Evolutionary conservation across 2,113 vertebrate genomes (phyloP).

Genomic region (Channa argus): DNA sequence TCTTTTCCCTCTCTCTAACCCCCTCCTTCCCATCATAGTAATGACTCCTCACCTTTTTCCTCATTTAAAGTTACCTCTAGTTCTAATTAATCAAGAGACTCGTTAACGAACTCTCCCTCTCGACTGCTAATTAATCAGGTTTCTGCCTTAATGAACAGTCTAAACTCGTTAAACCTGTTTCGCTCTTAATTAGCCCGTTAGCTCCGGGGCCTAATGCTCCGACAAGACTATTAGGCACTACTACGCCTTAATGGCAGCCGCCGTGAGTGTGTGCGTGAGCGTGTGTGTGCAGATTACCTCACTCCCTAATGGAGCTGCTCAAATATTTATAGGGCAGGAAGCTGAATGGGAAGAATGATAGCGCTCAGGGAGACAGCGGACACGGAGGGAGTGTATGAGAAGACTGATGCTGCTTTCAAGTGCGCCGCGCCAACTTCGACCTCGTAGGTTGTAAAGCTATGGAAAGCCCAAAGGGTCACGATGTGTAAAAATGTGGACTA

Average conservation of each 20-base stretch:
- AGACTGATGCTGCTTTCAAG: slow-evolving; percentile 69
- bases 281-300: slow-evolving; percentile 65
- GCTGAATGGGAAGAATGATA: slow-evolving; percentile 67
- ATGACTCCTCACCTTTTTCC: slow-evolving; percentile 62
- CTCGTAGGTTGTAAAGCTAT: slow-evolving; percentile 36
- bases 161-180: slow-evolving; percentile 78
- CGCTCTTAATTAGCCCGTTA: slow-evolving; percentile 72
- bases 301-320: slow-evolving; percentile 72
- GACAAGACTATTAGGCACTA: slow-evolving; percentile 66
- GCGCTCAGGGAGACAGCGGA: slow-evolving; percentile 64
- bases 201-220: slow-evolving; percentile 55
- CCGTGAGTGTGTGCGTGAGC: slow-evolving; percentile 45
- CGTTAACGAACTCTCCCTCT: slow-evolving; percentile 60
- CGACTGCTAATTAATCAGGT: slow-evolving; percentile 73
- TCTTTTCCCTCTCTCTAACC: too few species aligned
- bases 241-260: slow-evolving; percentile 42
- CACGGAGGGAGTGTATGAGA: slow-evolving; percentile 49
- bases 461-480: slow-evolving; percentile 48
- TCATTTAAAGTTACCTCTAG: slow-evolving; percentile 61
- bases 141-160: slow-evolving; percentile 72
- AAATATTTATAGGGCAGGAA: slow-evolving; percentile 80
- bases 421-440: slow-evolving; percentile 38
- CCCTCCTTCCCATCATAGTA: slow-evolving; percentile 6
- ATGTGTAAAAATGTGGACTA: background rate
- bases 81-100: slow-evolving; percentile 69